A percentile compares a stretch with the other conserved stretches of the same genome.
Evolutionary conservation across 2,888 invertebrate genomes (phyloP).

Genomic region (Pecten maximus): DNA sequence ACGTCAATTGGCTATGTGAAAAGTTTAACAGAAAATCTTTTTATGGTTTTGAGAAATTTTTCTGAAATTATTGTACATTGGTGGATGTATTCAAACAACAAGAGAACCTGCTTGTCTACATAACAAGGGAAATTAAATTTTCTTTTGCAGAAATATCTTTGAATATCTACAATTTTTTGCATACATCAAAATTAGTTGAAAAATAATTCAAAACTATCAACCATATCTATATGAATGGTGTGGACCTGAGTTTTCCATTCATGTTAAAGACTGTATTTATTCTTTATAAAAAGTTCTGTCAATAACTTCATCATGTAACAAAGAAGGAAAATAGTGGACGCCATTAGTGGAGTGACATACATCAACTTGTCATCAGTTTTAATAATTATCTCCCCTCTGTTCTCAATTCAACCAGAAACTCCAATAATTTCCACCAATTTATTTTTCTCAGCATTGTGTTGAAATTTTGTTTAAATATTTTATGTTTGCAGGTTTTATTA

Average conservation of each 20-base stretch:
- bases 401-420: conserved; percentile 11
- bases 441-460: background rate
- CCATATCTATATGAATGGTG: background rate
- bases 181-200: background rate
- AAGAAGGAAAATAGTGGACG: background rate
- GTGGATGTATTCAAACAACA: too few species aligned
- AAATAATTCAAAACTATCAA: background rate
- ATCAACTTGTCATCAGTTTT: background rate
- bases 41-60: too few species aligned
- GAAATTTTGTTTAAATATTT: background rate
- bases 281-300: background rate
- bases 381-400: background rate
- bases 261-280: background rate
- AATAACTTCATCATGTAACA: background rate
- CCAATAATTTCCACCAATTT: background rate
- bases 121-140: too few species aligned
- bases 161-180: background rate
- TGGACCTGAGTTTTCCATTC: background rate
- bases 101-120: too few species aligned
- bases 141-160: too few species aligned
- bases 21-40: too few species aligned
- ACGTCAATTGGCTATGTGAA: too few species aligned
- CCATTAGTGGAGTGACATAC: background rate
- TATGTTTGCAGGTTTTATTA: background rate
- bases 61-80: too few species aligned